These are phyloP conservation scores for Symphodus melops DNA, from an alignment of 2,113 vertebrate genomes.

Conservation along the genomic window DNA sequence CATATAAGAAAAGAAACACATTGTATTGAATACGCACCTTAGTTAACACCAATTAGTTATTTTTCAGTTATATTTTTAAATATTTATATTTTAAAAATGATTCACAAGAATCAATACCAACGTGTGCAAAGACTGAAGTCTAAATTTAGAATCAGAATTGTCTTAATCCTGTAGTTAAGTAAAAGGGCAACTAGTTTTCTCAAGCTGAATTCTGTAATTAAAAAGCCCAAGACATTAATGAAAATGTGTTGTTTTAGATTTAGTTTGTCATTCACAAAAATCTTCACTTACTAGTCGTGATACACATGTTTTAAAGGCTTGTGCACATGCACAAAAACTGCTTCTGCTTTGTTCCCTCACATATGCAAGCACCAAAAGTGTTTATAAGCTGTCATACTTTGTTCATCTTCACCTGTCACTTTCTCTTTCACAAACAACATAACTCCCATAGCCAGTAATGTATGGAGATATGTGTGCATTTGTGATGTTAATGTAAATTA, in stretches of 20 bases:
- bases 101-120: neutral
- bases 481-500: slow-evolving; percentile 16
- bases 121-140: neutral
- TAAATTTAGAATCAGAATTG: too few species aligned
- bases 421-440: slow-evolving; percentile 1
- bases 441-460: neutral
- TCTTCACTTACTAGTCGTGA: neutral
- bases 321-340: neutral
- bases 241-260: neutral
- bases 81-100: too few species aligned
- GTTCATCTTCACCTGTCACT: slow-evolving; percentile 17
- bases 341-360: slow-evolving; percentile 1
- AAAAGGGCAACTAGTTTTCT: neutral
- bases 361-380: neutral
- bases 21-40: too few species aligned
- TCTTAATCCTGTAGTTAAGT: too few species aligned
- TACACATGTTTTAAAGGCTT: neutral
- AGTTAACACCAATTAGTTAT: too few species aligned
- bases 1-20: too few species aligned
- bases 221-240: neutral
- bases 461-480: neutral
- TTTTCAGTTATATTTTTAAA: too few species aligned
- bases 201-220: neutral
- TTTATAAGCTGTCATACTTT: slow-evolving; percentile 14
- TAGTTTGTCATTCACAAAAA: neutral